These are phyloP conservation scores for Helleia helle DNA, from an alignment of 2,888 invertebrate species.

Conservation along the genomic window DNA sequence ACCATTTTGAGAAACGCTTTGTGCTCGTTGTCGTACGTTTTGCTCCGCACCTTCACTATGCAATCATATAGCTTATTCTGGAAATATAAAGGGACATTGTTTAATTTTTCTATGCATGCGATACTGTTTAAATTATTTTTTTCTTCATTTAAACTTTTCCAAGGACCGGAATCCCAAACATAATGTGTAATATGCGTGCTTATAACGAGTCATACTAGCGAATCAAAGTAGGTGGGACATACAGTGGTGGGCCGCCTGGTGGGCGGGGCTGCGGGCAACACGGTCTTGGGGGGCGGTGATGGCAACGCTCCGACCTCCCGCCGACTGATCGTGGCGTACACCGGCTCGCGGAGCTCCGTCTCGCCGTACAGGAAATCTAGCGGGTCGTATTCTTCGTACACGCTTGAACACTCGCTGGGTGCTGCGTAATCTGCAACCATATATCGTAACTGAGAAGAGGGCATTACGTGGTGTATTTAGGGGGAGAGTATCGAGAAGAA, in stretches of 20 bases:
- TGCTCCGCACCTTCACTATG: constrained; percentile 78
- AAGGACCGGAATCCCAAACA: too few relatives aligned
- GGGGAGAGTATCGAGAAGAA: too few relatives aligned
- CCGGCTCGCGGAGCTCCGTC: constrained; percentile 61
- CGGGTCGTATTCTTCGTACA: constrained; percentile 68
- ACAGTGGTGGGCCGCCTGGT: constrained; percentile 55
- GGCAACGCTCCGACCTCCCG: constrained; percentile 47
- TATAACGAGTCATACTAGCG: too few relatives aligned
- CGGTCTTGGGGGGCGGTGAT: constrained; percentile 59
- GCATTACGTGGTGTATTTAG: too few relatives aligned
- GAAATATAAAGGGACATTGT: constrained; percentile 23
- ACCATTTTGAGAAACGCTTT: constrained; percentile 89
- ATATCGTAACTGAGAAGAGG: too few relatives aligned
- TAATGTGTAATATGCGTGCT: too few relatives aligned
- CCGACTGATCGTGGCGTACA: constrained; percentile 57
- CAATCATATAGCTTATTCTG: constrained; percentile 82
- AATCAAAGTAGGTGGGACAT: too few relatives aligned
- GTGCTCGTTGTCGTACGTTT: constrained; percentile 83
- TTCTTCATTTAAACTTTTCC: too few relatives aligned
- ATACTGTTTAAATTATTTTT: too few relatives aligned
- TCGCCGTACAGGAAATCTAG: constrained; percentile 65
- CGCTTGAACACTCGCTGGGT: constrained; percentile 60
- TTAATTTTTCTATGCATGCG: too few relatives aligned
- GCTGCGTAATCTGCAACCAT: constrained; percentile 57
- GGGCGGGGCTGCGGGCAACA: constrained; percentile 45